phyloP scores from a whole-genome alignment of 1,140 invertebrate species.

The Asobara japonica region DNA sequence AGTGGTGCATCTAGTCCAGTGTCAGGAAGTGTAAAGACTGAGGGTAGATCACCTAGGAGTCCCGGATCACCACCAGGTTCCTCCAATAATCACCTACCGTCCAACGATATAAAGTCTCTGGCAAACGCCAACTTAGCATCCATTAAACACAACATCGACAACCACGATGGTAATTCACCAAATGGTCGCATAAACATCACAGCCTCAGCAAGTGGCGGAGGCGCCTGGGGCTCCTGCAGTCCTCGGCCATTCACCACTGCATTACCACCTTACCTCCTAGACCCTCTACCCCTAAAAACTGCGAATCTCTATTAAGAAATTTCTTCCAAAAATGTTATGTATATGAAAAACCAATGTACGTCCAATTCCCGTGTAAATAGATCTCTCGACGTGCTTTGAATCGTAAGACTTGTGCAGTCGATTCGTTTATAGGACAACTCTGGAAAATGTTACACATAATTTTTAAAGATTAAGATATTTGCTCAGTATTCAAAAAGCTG shows the following conservation, averaged over 20 bases:
- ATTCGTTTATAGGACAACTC: not conserved
- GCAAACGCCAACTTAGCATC: conserved; percentile 50
- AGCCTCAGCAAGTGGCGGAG: conserved; percentile 26
- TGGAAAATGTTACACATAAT: conserved; percentile 9
- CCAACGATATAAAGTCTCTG: conserved; percentile 58
- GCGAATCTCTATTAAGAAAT: conserved; percentile 62
- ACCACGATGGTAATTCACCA: conserved; percentile 48
- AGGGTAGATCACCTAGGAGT: conserved; percentile 62
- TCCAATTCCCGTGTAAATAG: conserved; percentile 18
- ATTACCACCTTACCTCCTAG: conserved; percentile 60
- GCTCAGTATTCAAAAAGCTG: too few relatives aligned
- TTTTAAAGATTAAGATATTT: not conserved
- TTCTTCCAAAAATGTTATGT: conserved; percentile 13
- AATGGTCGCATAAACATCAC: conserved; percentile 43
- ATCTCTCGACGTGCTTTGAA: conserved; percentile 5
- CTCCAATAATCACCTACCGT: conserved; percentile 53
- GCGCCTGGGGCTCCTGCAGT: conserved; percentile 62
- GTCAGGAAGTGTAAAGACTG: conserved; percentile 53
- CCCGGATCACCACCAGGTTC: conserved; percentile 57
- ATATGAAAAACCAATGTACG: not conserved
- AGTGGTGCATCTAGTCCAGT: conserved; percentile 53
- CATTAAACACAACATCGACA: conserved; percentile 45
- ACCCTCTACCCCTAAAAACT: conserved; percentile 64
- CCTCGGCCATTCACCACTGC: conserved; percentile 61
- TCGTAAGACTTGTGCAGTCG: not conserved